Evolutionary conservation across 2,888 invertebrate genomes (phyloP), one percentile per base, ranked within the genome.

Genomic region (Phalera bucephala): DNA sequence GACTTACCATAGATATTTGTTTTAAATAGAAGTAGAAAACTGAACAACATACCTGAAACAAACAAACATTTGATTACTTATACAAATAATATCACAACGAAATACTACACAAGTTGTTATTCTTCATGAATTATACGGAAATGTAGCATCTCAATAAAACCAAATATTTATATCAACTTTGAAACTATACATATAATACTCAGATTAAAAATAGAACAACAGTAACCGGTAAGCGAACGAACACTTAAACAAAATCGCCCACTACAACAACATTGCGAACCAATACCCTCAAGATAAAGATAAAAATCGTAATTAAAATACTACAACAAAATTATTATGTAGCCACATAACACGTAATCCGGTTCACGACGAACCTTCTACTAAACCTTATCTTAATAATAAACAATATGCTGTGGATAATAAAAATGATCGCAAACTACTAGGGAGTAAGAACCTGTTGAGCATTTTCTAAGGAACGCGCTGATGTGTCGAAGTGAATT

Each of bases 261-360:
- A n/a, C n/a, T n/a, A n/a, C n/a, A n/a, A n/a, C 17, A 17, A 25
- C 12, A 25, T 8, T 12, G 7, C 12, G 5, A 12, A 12, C 11
- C 6, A 12, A 11, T 7, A 10, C 2, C 3, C n/a, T 9, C 9
- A 17, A 5, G n/a, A 13, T n/a, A 4, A 14, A 27, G 56, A 51
- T 58, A 55, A 46, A 37, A 55, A 52, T 51, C 38, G 41, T 36
- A 59, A 59, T 59, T 53, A 59, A 51, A 40, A 49, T 35, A 52
- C 34, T 42, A 45, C 29, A 44, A 34, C 38, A 33, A 33, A 45
- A 45, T 40, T 40, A 47, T 48, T 45, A 52, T 34, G 49, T 47
- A 41, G 34, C 36, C 20, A 30, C 39, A 46, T 37, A 31, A 31
- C 33, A 3, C 17, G 17, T n/a, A 28, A 36, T 33, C 58, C 41